Evolutionary conservation across 2,888 invertebrate genomes (phyloP).

Genomic region (Netelia virgata): DNA sequence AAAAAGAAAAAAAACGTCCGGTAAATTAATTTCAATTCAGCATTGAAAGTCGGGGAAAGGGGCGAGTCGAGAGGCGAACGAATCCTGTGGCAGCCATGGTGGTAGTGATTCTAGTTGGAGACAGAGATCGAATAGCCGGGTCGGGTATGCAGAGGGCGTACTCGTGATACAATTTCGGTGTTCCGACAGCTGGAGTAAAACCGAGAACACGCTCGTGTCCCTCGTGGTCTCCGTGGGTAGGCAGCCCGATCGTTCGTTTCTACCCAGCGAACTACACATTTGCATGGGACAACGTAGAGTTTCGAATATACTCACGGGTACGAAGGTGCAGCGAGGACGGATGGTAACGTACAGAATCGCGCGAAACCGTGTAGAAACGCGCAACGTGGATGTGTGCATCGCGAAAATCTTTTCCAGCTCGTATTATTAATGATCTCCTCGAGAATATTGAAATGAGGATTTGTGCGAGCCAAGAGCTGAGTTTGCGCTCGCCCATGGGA

Average conservation of each 20-base stretch:
- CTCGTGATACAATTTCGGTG: constrained; percentile 64
- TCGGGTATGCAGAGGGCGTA: constrained; percentile 56
- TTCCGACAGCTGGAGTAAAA: constrained; percentile 62
- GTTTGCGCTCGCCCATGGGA: not conserved
- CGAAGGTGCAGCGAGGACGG: not conserved
- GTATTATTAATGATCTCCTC: constrained; percentile 71
- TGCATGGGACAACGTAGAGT: not conserved
- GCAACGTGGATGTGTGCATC: not conserved
- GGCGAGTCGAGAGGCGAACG: constrained; percentile 18
- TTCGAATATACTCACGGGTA: not conserved
- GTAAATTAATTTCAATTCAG: constrained; percentile 79
- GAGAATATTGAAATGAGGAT: constrained; percentile 75
- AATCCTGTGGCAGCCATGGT: constrained; percentile 27
- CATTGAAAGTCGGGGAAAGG: constrained; percentile 69
- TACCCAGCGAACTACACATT: constrained; percentile 23
- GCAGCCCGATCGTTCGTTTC: constrained; percentile 55
- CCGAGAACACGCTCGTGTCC: constrained; percentile 62
- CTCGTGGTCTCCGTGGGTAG: constrained; percentile 42
- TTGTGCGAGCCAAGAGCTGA: constrained; percentile 63
- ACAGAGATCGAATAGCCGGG: constrained; percentile 62
- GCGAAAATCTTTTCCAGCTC: constrained; percentile 7
- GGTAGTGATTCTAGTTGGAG: constrained; percentile 35
- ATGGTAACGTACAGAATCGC: not conserved
- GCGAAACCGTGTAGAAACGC: not conserved
- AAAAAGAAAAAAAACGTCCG: constrained; percentile 68